A percentile compares a stretch with the other conserved stretches of the same genome.
Conservation (phyloP, 2,113 vertebrate species). For the Corythoichthys haematopterus region DNA sequence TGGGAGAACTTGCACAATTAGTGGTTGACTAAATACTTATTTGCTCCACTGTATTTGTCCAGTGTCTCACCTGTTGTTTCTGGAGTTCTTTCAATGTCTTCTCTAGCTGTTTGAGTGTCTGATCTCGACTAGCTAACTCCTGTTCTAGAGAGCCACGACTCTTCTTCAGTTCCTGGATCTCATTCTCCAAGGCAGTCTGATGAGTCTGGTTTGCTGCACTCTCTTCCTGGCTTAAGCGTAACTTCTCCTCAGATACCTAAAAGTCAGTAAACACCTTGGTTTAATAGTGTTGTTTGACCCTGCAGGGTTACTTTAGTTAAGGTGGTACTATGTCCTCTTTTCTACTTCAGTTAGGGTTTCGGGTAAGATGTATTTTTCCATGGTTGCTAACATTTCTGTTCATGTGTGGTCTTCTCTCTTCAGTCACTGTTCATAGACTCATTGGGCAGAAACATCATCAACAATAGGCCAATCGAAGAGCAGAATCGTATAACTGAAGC, state of each 20-base stretch:
- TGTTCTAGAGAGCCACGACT: conserved; percentile 72
- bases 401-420: not conserved
- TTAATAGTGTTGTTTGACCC: not conserved
- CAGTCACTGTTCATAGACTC: not conserved
- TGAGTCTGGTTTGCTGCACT: conserved; percentile 82
- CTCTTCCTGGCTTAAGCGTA: conserved; percentile 85
- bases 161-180: conserved; percentile 81
- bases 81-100: conserved; percentile 75
- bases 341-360: not conserved
- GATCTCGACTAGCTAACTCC: conserved; percentile 74
- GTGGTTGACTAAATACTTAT: too few species aligned
- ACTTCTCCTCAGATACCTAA: conserved; percentile 85
- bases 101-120: conserved; percentile 75
- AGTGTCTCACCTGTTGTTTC: conserved; percentile 78
- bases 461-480: too few species aligned
- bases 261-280: not conserved
- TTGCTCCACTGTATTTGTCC: not conserved
- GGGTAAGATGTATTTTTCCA: not conserved
- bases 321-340: not conserved
- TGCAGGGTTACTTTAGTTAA: not conserved
- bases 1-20: too few species aligned
- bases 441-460: not conserved
- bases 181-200: conserved; percentile 75
- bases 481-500: too few species aligned
- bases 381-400: not conserved